phyloP scores from a whole-genome alignment of 2,888 invertebrate genomes.

The Parasteatoda lunata region DNA sequence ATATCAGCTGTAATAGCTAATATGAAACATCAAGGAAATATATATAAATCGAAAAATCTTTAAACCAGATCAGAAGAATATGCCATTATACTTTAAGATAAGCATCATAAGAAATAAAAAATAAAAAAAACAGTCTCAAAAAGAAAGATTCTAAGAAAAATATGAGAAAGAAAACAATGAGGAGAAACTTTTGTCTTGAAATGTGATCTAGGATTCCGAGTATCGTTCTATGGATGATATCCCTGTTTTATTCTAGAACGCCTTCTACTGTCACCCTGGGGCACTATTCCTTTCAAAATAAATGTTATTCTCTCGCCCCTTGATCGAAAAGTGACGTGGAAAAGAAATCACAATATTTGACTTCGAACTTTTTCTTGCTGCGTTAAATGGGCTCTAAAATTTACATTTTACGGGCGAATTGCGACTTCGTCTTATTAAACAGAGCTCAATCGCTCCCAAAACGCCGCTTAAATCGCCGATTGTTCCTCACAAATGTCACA shows the following conservation, averaged over 20 bases:
- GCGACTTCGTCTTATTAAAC: constrained; percentile 45
- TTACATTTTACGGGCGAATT: constrained; percentile 56
- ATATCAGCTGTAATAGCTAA: too few relatives aligned
- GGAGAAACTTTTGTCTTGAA: background rate
- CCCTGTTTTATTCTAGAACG: constrained; percentile 6
- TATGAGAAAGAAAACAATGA: background rate
- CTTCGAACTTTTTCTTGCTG: constrained; percentile 14
- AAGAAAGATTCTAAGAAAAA: background rate
- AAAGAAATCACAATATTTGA: constrained; percentile 62
- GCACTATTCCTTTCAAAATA: constrained; percentile 39
- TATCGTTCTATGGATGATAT: background rate
- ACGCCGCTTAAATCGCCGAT: constrained; percentile 36
- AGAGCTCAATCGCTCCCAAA: constrained; percentile 43
- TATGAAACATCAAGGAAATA: too few relatives aligned
- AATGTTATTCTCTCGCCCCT: constrained; percentile 15
- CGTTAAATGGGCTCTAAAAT: constrained; percentile 61
- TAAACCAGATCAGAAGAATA: background rate
- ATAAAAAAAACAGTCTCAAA: too few relatives aligned
- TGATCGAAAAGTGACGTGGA: constrained; percentile 45
- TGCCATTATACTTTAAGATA: background rate
- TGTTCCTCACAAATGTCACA: constrained; percentile 27
- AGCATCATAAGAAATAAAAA: background rate
- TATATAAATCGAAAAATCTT: background rate
- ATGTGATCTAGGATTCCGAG: background rate
- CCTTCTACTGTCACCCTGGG: constrained; percentile 28